Conservation (phyloP, 2,888 invertebrate species). For the Hyposoter dolosus region DNA sequence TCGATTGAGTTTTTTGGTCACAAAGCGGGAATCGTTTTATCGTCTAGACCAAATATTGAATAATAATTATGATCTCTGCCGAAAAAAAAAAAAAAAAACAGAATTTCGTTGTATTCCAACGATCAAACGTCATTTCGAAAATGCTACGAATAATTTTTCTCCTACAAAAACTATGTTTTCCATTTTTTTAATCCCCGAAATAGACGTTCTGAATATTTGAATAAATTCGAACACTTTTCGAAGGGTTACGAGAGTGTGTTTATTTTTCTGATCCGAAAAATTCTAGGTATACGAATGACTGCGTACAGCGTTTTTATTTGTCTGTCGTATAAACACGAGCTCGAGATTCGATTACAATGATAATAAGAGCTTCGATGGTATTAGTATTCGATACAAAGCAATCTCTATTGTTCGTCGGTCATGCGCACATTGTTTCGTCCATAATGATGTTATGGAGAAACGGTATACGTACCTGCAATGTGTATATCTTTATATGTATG, state of each 20-base stretch:
- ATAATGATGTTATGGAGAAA: constrained; percentile 54
- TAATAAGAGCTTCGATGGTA: constrained; percentile 35
- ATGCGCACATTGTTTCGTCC: constrained; percentile 65
- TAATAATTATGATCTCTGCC: too few relatives aligned
- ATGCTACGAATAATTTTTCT: background rate
- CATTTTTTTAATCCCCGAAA: too few relatives aligned
- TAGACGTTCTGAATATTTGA: too few relatives aligned
- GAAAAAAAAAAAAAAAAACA: too few relatives aligned
- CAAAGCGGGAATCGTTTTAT: too few relatives aligned
- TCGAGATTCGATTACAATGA: constrained; percentile 20
- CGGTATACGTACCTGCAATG: constrained; percentile 1
- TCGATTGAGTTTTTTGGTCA: too few relatives aligned
- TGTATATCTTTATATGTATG: background rate
- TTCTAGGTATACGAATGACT: background rate
- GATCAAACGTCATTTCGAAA: background rate
- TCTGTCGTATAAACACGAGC: constrained; percentile 4
- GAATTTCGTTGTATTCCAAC: too few relatives aligned
- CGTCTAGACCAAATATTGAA: too few relatives aligned
- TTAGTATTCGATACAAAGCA: constrained; percentile 61
- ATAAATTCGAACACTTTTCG: background rate
- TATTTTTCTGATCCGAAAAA: background rate
- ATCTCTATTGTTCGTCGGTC: constrained; percentile 59
- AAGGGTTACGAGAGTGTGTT: background rate
- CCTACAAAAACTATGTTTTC: background rate
- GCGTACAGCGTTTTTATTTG: background rate